These are phyloP conservation scores for Drosophila asahinai DNA, from an alignment of 1,140 invertebrate genomes.

Conservation along the genomic window DNA sequence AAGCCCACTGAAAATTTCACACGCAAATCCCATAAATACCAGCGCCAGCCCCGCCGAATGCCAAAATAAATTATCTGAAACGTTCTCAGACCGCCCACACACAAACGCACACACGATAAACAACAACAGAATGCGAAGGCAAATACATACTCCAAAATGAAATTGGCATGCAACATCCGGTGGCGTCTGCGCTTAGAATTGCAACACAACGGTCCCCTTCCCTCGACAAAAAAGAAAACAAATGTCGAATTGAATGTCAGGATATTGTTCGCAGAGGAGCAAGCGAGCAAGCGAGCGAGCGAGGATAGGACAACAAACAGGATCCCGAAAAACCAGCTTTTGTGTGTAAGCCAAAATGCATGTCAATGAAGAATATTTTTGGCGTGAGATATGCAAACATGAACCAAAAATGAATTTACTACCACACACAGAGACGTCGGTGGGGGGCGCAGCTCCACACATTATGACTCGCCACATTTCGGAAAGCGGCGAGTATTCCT, in stretches of 20 bases:
- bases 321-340: constrained; percentile 40
- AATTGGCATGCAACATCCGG: constrained; percentile 83
- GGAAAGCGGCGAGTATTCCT: neutral
- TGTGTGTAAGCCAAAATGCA: constrained; percentile 74
- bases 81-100: constrained; percentile 20
- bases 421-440: constrained; percentile 28
- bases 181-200: constrained; percentile 77
- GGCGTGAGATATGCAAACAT: constrained; percentile 75
- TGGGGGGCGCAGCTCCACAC: constrained; percentile 17
- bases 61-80: constrained; percentile 81
- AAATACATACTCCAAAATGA: constrained; percentile 58
- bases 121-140: constrained; percentile 21
- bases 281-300: neutral
- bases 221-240: constrained; percentile 48
- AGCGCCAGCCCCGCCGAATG: constrained; percentile 59
- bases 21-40: constrained; percentile 78
- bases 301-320: constrained; percentile 10
- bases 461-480: constrained; percentile 26
- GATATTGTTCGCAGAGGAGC: constrained; percentile 61
- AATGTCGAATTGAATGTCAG: constrained; percentile 82
- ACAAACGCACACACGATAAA: constrained; percentile 19
- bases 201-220: constrained; percentile 56
- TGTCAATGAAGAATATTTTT: constrained; percentile 75
- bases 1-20: constrained; percentile 61
- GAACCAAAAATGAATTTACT: constrained; percentile 72